Evolutionary conservation across 2,113 vertebrate species (phyloP), one percentile per base, ranked within the genome.

Genomic region (Phyllopteryx taeniolatus): DNA sequence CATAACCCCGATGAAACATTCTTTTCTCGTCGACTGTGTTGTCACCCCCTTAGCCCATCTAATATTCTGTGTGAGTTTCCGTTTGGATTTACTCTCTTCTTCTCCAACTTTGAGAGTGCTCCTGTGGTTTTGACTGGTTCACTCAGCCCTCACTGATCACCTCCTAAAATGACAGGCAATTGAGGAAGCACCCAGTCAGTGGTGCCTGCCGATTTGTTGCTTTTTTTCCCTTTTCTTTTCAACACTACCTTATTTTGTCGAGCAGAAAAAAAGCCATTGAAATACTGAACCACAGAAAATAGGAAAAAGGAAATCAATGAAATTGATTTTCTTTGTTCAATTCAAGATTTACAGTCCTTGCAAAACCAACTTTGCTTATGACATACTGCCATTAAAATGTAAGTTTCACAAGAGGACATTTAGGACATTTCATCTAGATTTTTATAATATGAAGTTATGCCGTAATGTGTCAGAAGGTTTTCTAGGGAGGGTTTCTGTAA

Each of bases 111-210:
- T 39, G 74, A 61, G 61, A 64, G 31, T 20, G 49, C 61, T 77
- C 33, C 66, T 49, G n/a, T 71, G 42, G 17, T 56, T 61, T 64
- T 70, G 46, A 8, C 43, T 70, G 35, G 19, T 68, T 72, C 64
- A 47, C 6, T 51, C 61, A 27, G 35, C 67, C 7, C 19, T 14
- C 39, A 33, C 47, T 60, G 31, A 66, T 64, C 59, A 54, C 35
- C 72, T 65, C 60, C 31, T 61, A 54, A 19, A 54, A 9, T 15
- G 27, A 10, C 59, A 57, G 46, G 64, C 53, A 76, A 79, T 82
- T 80, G 80, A 83, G 67, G 74, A 78, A 57, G 61, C 66, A 59
- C 66, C 13, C 44, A 47, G 5, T 66, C 56, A 53, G 22, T 22
- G 13, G n/a, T 20, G 22, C 61, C 2, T 59, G 51, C 15, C 22